Percentiles rank a stretch among this genome's conserved stretches.
Conservation (phyloP, 2,113 vertebrate genomes). For the Anoura caudifer region DNA sequence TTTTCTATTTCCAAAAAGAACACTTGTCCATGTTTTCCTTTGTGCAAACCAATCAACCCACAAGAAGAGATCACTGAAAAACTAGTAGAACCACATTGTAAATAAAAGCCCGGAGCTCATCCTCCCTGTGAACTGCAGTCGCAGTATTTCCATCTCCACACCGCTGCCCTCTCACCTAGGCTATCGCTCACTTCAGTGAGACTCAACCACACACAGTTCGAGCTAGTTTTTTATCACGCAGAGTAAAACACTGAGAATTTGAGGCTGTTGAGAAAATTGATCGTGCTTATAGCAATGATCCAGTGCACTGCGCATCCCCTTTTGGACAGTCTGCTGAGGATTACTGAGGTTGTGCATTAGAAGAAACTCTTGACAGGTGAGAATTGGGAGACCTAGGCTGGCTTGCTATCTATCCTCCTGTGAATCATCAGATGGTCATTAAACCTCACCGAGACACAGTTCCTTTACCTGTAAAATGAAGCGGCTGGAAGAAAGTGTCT, state of each 20-base stretch:
- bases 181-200: neutral
- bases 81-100: neutral
- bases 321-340: neutral
- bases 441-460: neutral
- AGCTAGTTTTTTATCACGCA: neutral
- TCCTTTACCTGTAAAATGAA: neutral
- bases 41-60: neutral
- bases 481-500: neutral
- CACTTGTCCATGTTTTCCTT: neutral
- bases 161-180: fast-evolving
- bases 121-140: neutral
- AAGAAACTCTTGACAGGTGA: neutral
- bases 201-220: fast-evolving
- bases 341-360: neutral
- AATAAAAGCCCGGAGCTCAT: neutral
- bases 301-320: fast-evolving
- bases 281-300: neutral
- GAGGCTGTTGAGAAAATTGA: neutral
- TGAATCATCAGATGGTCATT: neutral
- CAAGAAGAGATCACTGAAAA: neutral
- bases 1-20: neutral
- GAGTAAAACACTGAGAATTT: neutral
- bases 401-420: neutral
- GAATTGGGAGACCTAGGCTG: neutral
- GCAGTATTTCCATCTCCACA: neutral